phyloP scores from a whole-genome alignment of 1,140 invertebrate species.

The Diabrotica virgifera region DNA sequence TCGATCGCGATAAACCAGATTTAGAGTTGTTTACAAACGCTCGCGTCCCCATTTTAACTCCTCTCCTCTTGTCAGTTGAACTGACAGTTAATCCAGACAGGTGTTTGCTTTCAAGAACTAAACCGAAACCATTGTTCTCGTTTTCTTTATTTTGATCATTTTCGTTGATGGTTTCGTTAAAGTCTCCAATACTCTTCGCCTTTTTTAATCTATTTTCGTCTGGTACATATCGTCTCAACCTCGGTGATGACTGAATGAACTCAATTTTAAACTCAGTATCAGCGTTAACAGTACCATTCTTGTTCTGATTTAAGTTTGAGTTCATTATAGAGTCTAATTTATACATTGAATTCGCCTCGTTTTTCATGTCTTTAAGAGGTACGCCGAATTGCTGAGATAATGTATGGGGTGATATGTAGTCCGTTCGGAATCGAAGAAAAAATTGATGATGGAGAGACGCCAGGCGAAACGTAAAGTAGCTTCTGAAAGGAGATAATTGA shows the following conservation, averaged over 20 bases:
- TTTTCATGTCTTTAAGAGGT: slow-evolving; percentile 49
- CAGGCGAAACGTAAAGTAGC: slow-evolving; percentile 70
- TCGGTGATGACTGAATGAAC: slow-evolving; percentile 34
- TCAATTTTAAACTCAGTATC: slow-evolving; percentile 44
- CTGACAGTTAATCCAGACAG: slow-evolving; percentile 41
- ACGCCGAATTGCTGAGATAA: slow-evolving; percentile 62
- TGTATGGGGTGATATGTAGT: slow-evolving; percentile 65
- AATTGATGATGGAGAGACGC: slow-evolving; percentile 74
- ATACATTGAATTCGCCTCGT: slow-evolving; percentile 45
- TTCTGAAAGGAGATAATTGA: slow-evolving; percentile 50
- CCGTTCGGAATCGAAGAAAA: slow-evolving; percentile 67
- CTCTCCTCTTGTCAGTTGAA: slow-evolving; percentile 53
- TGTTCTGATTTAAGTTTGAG: slow-evolving; percentile 21
- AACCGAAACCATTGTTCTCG: slow-evolving; percentile 49
- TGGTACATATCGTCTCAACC: not conserved
- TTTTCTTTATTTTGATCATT: slow-evolving; percentile 68
- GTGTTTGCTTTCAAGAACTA: slow-evolving; percentile 46
- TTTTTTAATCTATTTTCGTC: not conserved
- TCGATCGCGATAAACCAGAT: slow-evolving; percentile 43
- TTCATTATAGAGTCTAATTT: slow-evolving; percentile 43
- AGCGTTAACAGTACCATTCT: slow-evolving; percentile 36
- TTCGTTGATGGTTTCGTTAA: slow-evolving; percentile 45
- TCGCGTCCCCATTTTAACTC: slow-evolving; percentile 70
- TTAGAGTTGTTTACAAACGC: slow-evolving; percentile 52
- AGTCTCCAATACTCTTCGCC: slow-evolving; percentile 36